These are phyloP conservation scores for Gymnogyps californianus DNA, from an alignment of 2,113 vertebrate species.

Conservation along the genomic window DNA sequence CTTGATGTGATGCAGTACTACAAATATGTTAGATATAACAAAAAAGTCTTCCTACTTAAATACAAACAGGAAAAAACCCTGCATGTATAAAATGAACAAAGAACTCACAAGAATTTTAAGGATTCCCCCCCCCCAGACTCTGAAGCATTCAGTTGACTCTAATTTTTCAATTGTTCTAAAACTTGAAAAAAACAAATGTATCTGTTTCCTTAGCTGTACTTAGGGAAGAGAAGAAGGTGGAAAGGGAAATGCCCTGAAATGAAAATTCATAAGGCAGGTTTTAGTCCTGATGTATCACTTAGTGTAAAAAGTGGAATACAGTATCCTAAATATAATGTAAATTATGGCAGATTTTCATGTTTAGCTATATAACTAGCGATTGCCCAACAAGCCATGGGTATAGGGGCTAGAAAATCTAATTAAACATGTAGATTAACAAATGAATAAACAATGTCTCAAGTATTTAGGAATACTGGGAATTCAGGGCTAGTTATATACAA, in stretches of 20 bases:
- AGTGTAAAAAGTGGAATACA: not conserved
- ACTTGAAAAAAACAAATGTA: not conserved
- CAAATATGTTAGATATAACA: not conserved
- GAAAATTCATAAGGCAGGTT: not conserved
- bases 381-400: not conserved
- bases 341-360: not conserved
- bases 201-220: not conserved
- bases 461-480: not conserved
- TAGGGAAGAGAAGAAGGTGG: not conserved
- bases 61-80: not conserved
- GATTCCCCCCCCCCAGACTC: fast-evolving
- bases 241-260: not conserved
- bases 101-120: not conserved
- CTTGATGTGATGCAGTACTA: not conserved
- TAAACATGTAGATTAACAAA: not conserved
- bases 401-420: not conserved
- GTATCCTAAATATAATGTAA: not conserved
- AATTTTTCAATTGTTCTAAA: not conserved
- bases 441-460: not conserved
- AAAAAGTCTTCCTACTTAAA: not conserved
- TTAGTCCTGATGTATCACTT: not conserved
- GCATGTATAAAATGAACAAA: not conserved
- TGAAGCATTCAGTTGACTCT: not conserved
- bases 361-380: not conserved
- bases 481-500: not conserved